Evolutionary conservation across 2,888 invertebrate species (phyloP), one percentile per base, ranked within the genome.

Genomic region (Oeneis ivallda): DNA sequence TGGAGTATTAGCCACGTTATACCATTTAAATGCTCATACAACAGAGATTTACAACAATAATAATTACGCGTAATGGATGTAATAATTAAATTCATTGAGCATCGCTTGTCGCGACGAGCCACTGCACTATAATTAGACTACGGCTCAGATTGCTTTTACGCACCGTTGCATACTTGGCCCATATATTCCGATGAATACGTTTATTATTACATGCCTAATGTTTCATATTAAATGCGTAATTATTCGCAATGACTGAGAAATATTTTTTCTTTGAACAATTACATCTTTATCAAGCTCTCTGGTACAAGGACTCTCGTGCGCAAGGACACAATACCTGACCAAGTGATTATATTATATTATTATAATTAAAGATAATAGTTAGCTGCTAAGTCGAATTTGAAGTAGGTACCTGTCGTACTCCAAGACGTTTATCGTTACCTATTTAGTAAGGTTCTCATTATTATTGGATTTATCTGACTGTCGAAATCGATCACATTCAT

Each of bases 161-260:
- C 80, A 79, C 82, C 82, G 76, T 70, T 74, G 82, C 84, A 82
- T 82, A 79, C 83, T 83, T 85, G 85, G 75, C 83, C 85, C 79
- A 85, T 84, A 84, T 85, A 79, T 67, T 67, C 47, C 63, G 56
- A 69, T 67, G 65, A 63, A 69, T 61, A 67, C 43, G 52, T 47
- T 62, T 63, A 67, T 67, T 69, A 67, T 67, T 56, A 65, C 65
- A 50, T 13, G 43, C 59, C n/a, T n/a, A n/a, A 41, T 53, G 62
- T 53, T 62, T 69, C 62, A 47, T 63, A 65, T 49, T 61, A 64
- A 64, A 56, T 49, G 37, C 62, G 37, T 34, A 47, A 56, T 63
- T 45, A 63, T 56, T 49, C 47, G 54, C 56, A 54, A 19, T 62
- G 41, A 43, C 26, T 53, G n/a, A 43, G 32, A 34, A 49, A 26